Evolutionary conservation across 2,888 invertebrate genomes (phyloP), one percentile per base, ranked within the genome.

Genomic region (Rhagophthalmus giganteus): DNA sequence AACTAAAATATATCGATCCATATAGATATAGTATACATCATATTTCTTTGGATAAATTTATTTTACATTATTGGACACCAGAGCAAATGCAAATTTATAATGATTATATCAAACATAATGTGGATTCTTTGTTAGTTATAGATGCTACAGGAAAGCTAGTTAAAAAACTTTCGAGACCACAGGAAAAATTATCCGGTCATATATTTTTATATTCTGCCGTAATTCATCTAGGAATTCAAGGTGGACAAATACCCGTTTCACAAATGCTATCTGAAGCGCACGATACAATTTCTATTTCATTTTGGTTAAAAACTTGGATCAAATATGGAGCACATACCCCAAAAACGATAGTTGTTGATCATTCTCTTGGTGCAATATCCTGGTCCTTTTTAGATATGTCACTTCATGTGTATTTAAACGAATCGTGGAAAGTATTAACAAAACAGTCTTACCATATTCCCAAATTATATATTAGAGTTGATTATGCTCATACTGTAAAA

Each of bases 191-290:
- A 16, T 45, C 34, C 1, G 28, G 12, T 10, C 11, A 45, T 24
- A 51, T 45, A 12, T 45, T 51, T 33, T 44, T 45, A 10, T 51
- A 51, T 27, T 32, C 38, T 5, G 32, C 24, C 4, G 44, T 45
- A 11, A 45, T 44, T 7, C 38, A 51, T 20, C 15, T 39, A 8
- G 25, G 25, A 8, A 16, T 7, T n/a, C 27, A 26, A 8, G 11
- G 20, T 26, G 37, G 42, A 4, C 38, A 44, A 38, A 45, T 51
- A 16, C 44, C 50, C n/a, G 34, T 51, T 15, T 27, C 15, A 4
- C 50, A 51, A 38, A 51, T 51, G 50, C 13, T 51, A 14, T 45
- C 39, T 2, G 50, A 51, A 27, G 1, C 33, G 1, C 40, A 51
- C 25, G 50, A 49, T 51, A n/a, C n/a, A n/a, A n/a, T n/a, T n/a